Base-by-base conservation (phyloP, 1,140 invertebrate species). In the Alviniconcha marisindica region DNA sequence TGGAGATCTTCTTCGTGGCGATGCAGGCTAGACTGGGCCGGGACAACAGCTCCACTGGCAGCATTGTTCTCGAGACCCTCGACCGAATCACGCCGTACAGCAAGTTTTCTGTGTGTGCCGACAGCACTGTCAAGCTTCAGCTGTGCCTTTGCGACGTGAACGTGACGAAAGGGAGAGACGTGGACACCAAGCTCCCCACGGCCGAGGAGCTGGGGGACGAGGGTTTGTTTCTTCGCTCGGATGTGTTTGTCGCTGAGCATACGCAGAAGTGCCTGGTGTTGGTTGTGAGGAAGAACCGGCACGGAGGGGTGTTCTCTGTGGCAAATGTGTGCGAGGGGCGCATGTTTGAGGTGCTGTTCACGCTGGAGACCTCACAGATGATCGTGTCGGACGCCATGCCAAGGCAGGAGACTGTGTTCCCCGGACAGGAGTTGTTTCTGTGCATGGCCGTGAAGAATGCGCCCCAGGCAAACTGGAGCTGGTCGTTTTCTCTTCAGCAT, bases 51-150 rank as follows among this genome's bases (percentile, higher is more conserved):
- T 73, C 63, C 40, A 33, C n/a, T 1, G 44, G 51, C 28, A 31
- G 31, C 15, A 80, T 88, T 42, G 21, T 73, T 18, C 48, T 90
- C 24, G 66, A 83, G n/a, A 85, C 40, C 4, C 88, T 86, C 78
- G 86, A 89, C 28, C 84, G 90, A 21, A 87, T 88, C 31, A 86
- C 90, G 15, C 84, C 85, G 2, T 91, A 91, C 76, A 82, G 87
- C 33, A 80, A 82, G 28, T 90, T 85, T 73, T 80, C 82, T 28
- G 51, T 56, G 42, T 91, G 90, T 86, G 83, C 85, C 33, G 88
- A 91, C 69, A 40, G n/a, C 51, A 80, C 77, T n/a, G 86, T 91
- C 14, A 80, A 87, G 31, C n/a, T 89, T 15, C 73, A 85, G 40
- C 78, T 91, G 1, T 91, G 90, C 84, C 74, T 91, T 21, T 91